Base-by-base conservation (phyloP, 2,113 vertebrate genomes). In the Halcyon malimbica region DNA sequence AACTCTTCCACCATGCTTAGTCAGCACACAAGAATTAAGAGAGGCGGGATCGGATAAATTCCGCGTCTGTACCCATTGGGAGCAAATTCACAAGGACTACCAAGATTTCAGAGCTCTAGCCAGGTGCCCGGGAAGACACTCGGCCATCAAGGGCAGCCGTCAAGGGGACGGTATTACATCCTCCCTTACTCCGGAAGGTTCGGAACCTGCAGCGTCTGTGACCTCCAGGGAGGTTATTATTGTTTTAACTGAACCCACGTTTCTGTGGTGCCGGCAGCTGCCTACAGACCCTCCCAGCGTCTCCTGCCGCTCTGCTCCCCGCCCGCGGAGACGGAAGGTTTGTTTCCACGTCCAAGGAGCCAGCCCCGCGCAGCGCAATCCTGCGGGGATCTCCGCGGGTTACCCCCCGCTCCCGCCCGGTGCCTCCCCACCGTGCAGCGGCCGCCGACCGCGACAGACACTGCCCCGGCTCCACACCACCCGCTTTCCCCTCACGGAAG, bases 191-290 rank as follows among this genome's bases (percentile, higher is more conserved):
- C 70, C 50, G 26, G 17, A 0, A n/a, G 53, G 42, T 53, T 63
- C 51, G 17, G 68, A 35, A 60, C 46, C 77, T 5, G 92, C 92
- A 42, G 87, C 12, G 42, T 6, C 84, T 79, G 11, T 89, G 96
- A 94, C 87, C 96, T 93, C 89, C 9, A 53, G 83, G 71, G 89
- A 96, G 92, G 96, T 81, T 86, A 73, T 25, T 0, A 7, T 67
- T 64, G 87, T 62, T 83, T 70, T 9, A 57, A 81, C 2, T 3
- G 82, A 28, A 26, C 42, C 42, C 2, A 62, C 37, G 3, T 24
- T 50, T 35, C 70, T 4, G 51, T 2, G 64, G 57, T 10, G 68
- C 87, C 8, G 35, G 9, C 17, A 35, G 75, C 83, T 10, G 67
- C 62, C 65, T 4, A 3, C 51, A 8, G 53, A 3, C 37, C 20